phyloP scores from a whole-genome alignment of 2,797 vertebrate genomes.

The Champsocephalus esox region DNA sequence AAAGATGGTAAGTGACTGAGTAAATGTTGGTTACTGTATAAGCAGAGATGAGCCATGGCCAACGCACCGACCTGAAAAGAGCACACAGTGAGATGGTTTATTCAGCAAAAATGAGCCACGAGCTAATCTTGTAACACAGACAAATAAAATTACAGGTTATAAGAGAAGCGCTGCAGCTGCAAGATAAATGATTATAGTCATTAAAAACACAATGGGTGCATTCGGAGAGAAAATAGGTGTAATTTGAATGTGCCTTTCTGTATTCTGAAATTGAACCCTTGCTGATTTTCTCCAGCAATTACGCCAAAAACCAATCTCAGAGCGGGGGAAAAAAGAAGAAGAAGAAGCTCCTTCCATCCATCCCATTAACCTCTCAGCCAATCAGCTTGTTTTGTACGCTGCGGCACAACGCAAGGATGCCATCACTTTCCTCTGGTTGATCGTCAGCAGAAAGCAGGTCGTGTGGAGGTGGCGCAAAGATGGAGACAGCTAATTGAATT shows the following conservation, averaged over 20 bases:
- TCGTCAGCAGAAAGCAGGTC: constrained; percentile 74
- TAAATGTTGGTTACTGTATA: background rate
- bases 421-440: constrained; percentile 63
- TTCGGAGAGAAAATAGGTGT: constrained; percentile 34
- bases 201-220: constrained; percentile 15
- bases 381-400: constrained; percentile 48
- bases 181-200: constrained; percentile 49
- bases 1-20: constrained; percentile 11
- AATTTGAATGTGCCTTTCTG: constrained; percentile 58
- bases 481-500: constrained; percentile 81
- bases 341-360: constrained; percentile 4
- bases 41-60: constrained; percentile 15
- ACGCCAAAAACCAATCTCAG: constrained; percentile 38
- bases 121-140: constrained; percentile 27
- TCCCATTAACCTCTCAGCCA: constrained; percentile 64
- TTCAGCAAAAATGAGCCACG: constrained; percentile 22
- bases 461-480: constrained; percentile 66
- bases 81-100: constrained; percentile 3
- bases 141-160: constrained; percentile 57
- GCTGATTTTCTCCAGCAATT: constrained; percentile 40
- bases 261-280: constrained; percentile 46
- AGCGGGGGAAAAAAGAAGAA: constrained; percentile 27
- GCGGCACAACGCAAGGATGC: constrained; percentile 60
- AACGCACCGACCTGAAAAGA: constrained; percentile 9
- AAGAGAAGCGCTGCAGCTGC: constrained; percentile 41